Conservation (phyloP, 2,113 vertebrate genomes). For the Etheostoma cragini region DNA sequence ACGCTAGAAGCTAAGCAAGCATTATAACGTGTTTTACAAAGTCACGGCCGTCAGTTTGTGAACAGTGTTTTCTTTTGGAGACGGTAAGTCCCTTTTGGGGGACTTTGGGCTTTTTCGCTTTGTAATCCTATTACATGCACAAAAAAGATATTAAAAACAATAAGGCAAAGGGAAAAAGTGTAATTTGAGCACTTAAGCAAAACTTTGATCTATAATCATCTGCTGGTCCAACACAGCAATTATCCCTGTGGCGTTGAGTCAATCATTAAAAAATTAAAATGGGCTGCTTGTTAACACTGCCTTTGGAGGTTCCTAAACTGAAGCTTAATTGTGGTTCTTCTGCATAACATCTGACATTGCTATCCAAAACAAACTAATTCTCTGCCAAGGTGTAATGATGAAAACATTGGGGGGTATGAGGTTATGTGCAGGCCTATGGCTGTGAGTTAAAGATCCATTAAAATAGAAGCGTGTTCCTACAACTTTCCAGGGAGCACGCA, state of each 20-base stretch:
- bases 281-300: neutral
- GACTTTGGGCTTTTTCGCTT: no score
- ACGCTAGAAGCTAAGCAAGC: no score
- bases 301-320: neutral
- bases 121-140: no score
- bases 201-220: conserved; percentile 41
- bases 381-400: conserved; percentile 10
- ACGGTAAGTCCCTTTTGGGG: no score
- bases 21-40: no score
- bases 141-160: no score
- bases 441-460: conserved; percentile 54
- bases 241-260: neutral
- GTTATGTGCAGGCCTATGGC: conserved; percentile 13
- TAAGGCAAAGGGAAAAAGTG: no score
- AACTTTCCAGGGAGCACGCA: conserved; percentile 35
- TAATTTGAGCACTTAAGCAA: neutral
- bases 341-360: neutral
- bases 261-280: conserved; percentile 27
- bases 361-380: conserved; percentile 1
- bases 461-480: conserved; percentile 32
- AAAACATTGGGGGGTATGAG: neutral
- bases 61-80: no score
- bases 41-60: no score
- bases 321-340: neutral
- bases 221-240: conserved; percentile 1